Evolutionary conservation across 2,797 vertebrate species (phyloP).

Genomic region (Sebastes variabilis): DNA sequence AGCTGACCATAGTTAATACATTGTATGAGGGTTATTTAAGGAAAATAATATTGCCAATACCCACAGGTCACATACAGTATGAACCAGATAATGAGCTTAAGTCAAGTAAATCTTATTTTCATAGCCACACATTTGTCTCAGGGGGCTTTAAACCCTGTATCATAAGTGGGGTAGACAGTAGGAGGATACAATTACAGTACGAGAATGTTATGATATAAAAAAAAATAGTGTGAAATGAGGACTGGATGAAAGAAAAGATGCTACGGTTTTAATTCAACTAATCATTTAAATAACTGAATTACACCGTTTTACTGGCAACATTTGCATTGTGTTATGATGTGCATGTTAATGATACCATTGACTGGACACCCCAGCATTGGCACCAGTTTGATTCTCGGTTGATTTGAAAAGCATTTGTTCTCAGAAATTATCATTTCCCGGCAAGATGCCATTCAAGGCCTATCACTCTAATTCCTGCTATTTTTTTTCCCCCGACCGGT

Average conservation of each 20-base stretch:
- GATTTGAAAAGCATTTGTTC: slow-evolving; percentile 26
- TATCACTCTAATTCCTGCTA: slow-evolving; percentile 9
- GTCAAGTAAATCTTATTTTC: neutral
- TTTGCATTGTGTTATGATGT: neutral
- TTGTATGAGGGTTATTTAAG: neutral
- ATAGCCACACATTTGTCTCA: neutral
- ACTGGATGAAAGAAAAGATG: neutral
- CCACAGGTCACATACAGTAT: neutral
- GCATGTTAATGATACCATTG: neutral
- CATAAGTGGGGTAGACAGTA: no score
- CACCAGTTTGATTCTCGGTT: neutral
- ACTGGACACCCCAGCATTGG: neutral
- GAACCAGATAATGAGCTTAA: neutral
- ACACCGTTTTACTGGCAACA: neutral
- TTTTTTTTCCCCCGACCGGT: neutral
- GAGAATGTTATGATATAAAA: neutral
- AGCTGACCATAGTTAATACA: neutral
- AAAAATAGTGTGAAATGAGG: neutral
- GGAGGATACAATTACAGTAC: no score
- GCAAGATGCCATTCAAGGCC: neutral
- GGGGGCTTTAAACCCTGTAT: neutral
- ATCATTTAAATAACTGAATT: neutral
- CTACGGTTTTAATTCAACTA: neutral
- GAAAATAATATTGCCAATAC: neutral
- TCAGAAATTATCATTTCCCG: neutral